Evolutionary conservation across 1,140 invertebrate species (phyloP).

Genomic region (Bombyx mandarina): DNA sequence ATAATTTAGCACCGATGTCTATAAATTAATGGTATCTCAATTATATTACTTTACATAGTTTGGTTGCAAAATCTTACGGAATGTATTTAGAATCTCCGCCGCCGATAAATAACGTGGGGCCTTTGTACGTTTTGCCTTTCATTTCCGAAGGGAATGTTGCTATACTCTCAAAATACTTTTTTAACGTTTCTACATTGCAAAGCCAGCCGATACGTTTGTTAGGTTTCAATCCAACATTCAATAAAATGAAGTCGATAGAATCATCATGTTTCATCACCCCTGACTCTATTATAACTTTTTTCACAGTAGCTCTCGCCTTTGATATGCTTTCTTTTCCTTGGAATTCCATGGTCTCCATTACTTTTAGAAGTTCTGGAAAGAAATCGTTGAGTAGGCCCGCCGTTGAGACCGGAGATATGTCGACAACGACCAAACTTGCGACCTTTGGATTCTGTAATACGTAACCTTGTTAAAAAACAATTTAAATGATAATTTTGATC

Average conservation of each 20-base stretch:
- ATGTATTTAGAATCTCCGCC: conserved; percentile 80
- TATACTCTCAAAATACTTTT: conserved; percentile 61
- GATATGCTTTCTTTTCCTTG: conserved; percentile 49
- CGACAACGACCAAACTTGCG: conserved; percentile 83
- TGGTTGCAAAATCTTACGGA: conserved; percentile 56
- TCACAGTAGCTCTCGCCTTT: conserved; percentile 70
- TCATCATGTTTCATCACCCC: conserved; percentile 17
- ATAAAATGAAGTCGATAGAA: conserved; percentile 26
- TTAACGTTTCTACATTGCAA: conserved; percentile 34
- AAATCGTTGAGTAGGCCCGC: conserved; percentile 65
- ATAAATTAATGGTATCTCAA: no score
- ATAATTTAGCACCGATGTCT: background rate
- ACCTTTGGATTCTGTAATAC: conserved; percentile 78
- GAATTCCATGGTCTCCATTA: conserved; percentile 30
- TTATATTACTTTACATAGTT: no score
- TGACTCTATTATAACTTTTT: conserved; percentile 38
- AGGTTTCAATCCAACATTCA: conserved; percentile 30
- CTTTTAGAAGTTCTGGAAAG: conserved; percentile 72
- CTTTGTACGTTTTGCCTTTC: conserved; percentile 61
- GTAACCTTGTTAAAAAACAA: no score
- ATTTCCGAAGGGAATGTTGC: conserved; percentile 71
- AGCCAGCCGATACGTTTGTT: conserved; percentile 36
- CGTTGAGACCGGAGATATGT: conserved; percentile 81
- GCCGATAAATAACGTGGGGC: conserved; percentile 81
- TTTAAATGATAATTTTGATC: no score